Evolutionary conservation across 2,888 invertebrate species (phyloP).

Genomic region (Amblyjoppa proteus): DNA sequence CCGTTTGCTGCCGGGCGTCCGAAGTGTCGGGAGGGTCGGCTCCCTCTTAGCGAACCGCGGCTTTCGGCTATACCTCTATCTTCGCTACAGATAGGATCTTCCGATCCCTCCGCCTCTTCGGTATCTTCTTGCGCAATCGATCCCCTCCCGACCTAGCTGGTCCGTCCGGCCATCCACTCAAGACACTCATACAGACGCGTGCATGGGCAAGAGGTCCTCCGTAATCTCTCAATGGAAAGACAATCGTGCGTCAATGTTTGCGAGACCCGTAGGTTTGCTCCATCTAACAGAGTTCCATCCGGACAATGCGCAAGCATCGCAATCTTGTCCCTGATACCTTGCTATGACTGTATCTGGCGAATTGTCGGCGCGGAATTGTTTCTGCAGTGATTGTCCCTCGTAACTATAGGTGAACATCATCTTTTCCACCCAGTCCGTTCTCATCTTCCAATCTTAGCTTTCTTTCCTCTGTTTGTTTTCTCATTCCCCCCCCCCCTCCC

Average conservation of each 20-base stretch:
- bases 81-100: constrained; percentile 36
- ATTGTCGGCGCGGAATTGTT: not conserved
- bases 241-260: constrained; percentile 33
- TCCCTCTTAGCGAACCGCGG: constrained; percentile 29
- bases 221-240: constrained; percentile 1
- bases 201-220: constrained; percentile 4
- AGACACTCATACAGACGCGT: not conserved
- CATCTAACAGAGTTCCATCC: constrained; percentile 18
- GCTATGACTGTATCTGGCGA: constrained; percentile 9
- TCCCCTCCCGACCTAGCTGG: constrained; percentile 21
- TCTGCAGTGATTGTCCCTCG: constrained; percentile 18
- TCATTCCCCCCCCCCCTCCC: constrained; percentile 38
- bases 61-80: constrained; percentile 41
- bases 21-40: constrained; percentile 32
- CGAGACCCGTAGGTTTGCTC: constrained; percentile 30
- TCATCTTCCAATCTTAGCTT: constrained; percentile 25
- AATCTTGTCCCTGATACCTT: constrained; percentile 16
- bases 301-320: constrained; percentile 6
- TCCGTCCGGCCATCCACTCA: not conserved
- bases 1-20: constrained; percentile 32
- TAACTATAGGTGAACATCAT: not conserved
- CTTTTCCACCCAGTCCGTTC: constrained; percentile 3
- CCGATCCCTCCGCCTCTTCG: constrained; percentile 47
- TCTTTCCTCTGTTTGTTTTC: constrained; percentile 1
- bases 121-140: constrained; percentile 54